Evolutionary conservation across 2,797 vertebrate species (phyloP).

Genomic region (Coendou prehensilis): DNA sequence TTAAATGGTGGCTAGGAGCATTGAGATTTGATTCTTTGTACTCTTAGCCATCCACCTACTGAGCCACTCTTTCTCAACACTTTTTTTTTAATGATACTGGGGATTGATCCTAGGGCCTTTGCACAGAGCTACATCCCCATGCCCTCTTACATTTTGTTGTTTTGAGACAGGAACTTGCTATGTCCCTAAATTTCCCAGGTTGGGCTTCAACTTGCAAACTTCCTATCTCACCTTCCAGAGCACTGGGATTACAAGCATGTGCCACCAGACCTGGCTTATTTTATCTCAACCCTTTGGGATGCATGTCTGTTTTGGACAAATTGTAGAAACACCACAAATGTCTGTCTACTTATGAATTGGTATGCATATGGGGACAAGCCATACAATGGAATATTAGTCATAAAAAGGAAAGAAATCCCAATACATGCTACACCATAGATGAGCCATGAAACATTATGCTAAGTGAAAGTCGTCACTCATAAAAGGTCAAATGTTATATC

Average conservation of each 20-base stretch:
- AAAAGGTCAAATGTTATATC: background rate
- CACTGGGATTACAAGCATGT: background rate
- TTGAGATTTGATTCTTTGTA: background rate
- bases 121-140: background rate
- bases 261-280: background rate
- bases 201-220: background rate
- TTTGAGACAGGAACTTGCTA: background rate
- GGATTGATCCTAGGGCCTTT: background rate
- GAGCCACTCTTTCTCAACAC: background rate
- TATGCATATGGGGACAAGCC: background rate
- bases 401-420: background rate
- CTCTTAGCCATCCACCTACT: background rate
- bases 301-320: slow-evolving; percentile 30
- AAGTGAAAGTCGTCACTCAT: background rate
- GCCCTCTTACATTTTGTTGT: background rate
- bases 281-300: slow-evolving; percentile 35
- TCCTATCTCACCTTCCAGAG: background rate
- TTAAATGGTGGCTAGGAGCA: background rate
- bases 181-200: background rate
- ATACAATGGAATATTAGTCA: background rate
- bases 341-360: background rate
- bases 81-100: background rate
- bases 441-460: background rate
- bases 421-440: background rate
- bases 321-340: background rate